These are phyloP conservation scores for Ladona fulva DNA, from an alignment of 1,140 invertebrate genomes.

Conservation along the genomic window DNA sequence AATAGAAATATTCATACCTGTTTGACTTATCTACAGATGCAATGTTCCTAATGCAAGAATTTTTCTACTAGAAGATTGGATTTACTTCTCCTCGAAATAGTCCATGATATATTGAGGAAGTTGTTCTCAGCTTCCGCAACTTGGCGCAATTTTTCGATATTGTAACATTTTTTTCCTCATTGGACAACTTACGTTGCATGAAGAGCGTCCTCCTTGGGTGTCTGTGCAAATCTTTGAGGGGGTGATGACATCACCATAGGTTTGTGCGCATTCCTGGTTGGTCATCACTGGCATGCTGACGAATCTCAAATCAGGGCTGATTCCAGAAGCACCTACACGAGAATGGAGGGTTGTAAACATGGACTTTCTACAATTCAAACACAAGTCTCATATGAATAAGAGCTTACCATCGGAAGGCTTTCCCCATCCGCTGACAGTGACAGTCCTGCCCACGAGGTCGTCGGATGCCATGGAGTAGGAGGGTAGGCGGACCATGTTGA, in stretches of 20 bases:
- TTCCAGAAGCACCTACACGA: neutral
- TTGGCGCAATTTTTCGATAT: no score
- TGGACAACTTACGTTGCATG: neutral
- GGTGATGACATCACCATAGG: constrained; percentile 8
- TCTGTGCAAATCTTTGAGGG: constrained; percentile 9
- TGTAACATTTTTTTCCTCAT: neutral
- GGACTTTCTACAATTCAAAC: neutral
- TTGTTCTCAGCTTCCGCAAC: no score
- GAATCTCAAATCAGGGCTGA: constrained; percentile 14
- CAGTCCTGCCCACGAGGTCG: constrained; percentile 18
- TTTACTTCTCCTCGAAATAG: no score
- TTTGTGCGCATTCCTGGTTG: neutral
- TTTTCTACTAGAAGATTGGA: no score
- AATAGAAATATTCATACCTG: no score
- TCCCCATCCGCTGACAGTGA: constrained; percentile 25
- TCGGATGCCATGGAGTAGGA: constrained; percentile 18
- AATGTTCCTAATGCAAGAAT: no score
- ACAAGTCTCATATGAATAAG: neutral
- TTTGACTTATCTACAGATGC: no score
- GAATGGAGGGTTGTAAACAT: neutral
- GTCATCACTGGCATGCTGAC: constrained; percentile 5
- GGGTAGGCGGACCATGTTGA: constrained; percentile 20
- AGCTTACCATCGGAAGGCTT: constrained; percentile 22
- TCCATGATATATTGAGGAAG: no score
- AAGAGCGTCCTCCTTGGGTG: neutral